These are phyloP conservation scores for Hyla sarda DNA, from an alignment of 2,113 vertebrate species.

Conservation along the genomic window DNA sequence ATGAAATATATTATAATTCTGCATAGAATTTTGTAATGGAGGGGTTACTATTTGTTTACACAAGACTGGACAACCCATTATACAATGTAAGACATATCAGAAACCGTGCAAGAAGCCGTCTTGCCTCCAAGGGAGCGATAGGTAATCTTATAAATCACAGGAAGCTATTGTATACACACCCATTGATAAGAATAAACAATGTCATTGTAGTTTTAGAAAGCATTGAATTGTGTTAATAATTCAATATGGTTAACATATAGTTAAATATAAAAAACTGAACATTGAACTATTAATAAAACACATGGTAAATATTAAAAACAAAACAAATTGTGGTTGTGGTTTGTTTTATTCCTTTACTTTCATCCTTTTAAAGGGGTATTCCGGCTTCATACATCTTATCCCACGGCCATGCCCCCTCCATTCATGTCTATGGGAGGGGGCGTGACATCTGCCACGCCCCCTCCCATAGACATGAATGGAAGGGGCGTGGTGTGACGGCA, in stretches of 20 bases:
- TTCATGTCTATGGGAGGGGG: too few species aligned
- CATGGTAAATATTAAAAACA: too few species aligned
- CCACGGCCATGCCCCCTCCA: too few species aligned
- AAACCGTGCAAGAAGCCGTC: background rate
- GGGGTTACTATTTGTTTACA: background rate
- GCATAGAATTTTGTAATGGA: background rate
- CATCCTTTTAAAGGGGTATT: too few species aligned
- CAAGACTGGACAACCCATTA: background rate
- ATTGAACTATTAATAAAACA: too few species aligned
- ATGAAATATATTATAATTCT: background rate
- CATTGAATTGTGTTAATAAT: background rate
- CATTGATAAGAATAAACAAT: slow-evolving; percentile 29
- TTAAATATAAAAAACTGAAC: background rate
- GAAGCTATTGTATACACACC: slow-evolving; percentile 35
- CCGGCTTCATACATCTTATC: too few species aligned
- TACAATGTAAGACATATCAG: background rate
- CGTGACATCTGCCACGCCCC: too few species aligned
- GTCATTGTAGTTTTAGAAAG: background rate
- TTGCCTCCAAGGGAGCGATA: background rate
- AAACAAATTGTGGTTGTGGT: too few species aligned
- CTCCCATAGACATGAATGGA: too few species aligned
- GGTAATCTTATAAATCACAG: background rate
- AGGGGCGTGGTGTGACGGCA: too few species aligned
- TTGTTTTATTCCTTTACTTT: too few species aligned
- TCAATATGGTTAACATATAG: background rate